phyloP scores from a whole-genome alignment of 2,113 vertebrate genomes.

The Pachypanchax playfairii region DNA sequence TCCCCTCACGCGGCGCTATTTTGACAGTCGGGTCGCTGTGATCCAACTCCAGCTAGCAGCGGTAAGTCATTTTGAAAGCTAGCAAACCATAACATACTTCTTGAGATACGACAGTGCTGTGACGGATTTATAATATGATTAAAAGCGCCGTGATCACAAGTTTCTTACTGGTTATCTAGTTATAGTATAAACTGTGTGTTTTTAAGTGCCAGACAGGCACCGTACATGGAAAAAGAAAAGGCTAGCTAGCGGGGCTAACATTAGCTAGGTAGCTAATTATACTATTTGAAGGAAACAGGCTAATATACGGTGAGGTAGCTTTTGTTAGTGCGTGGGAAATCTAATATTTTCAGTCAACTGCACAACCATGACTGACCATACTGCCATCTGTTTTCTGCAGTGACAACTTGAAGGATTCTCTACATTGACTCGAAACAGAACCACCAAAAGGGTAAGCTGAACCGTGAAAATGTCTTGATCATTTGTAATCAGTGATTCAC shows the following conservation, averaged over 20 bases:
- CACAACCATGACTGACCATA: constrained; percentile 38
- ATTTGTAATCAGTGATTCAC: constrained; percentile 23
- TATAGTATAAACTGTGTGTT: background rate
- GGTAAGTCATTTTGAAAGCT: constrained; percentile 70
- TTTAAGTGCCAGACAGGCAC: constrained; percentile 5
- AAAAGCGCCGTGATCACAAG: background rate
- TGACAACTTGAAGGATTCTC: constrained; percentile 47
- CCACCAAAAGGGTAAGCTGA: constrained; percentile 56
- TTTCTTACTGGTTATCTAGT: background rate
- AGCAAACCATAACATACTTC: constrained; percentile 38
- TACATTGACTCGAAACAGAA: constrained; percentile 15
- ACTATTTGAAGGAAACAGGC: constrained; percentile 53
- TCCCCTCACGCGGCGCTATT: constrained; percentile 73
- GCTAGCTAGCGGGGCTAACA: constrained; percentile 63
- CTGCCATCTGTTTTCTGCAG: constrained; percentile 48
- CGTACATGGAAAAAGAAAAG: constrained; percentile 54
- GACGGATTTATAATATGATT: constrained; percentile 6
- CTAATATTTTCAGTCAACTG: constrained; percentile 62
- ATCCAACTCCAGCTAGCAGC: constrained; percentile 63
- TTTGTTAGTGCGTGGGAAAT: constrained; percentile 70
- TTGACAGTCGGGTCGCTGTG: constrained; percentile 77
- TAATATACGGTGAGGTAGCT: constrained; percentile 67
- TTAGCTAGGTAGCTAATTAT: constrained; percentile 76
- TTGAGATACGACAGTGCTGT: constrained; percentile 40
- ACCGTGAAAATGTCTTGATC: constrained; percentile 6